Conservation (phyloP, 2,888 invertebrate genomes). For the Eudasyphora cyanicolor region DNA sequence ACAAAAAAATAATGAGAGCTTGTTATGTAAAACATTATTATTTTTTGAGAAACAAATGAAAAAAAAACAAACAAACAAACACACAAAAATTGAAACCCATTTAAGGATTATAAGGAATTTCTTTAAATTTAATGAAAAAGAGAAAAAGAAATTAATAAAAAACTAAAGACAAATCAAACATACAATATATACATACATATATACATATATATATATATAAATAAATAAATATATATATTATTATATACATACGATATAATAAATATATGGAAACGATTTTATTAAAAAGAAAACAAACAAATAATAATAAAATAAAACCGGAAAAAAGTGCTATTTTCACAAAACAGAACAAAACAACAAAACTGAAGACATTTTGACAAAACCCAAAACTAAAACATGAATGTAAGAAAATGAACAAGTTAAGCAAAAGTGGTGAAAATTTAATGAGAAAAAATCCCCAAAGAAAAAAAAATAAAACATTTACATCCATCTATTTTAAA, state of each 20-base stretch:
- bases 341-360: constrained; percentile 38
- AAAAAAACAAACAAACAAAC: background rate
- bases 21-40: constrained; percentile 32
- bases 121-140: constrained; percentile 23
- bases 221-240: constrained; percentile 33
- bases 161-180: constrained; percentile 62
- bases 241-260: constrained; percentile 15
- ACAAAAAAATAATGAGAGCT: constrained; percentile 45
- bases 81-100: constrained; percentile 21
- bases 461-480: constrained; percentile 58
- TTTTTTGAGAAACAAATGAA: constrained; percentile 1
- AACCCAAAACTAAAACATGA: constrained; percentile 32
- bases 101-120: constrained; percentile 58
- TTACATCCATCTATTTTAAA: constrained; percentile 49
- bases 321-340: constrained; percentile 64
- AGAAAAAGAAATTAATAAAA: constrained; percentile 29
- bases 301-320: constrained; percentile 35
- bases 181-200: constrained; percentile 36
- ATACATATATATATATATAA: constrained; percentile 38
- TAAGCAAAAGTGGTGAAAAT: background rate
- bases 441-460: constrained; percentile 11
- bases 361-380: constrained; percentile 39
- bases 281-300: constrained; percentile 16
- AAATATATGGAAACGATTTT: constrained; percentile 27
- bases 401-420: constrained; percentile 30